These are phyloP conservation scores for Stigmatopora nigra DNA, from an alignment of 2,113 vertebrate species.

Conservation along the genomic window DNA sequence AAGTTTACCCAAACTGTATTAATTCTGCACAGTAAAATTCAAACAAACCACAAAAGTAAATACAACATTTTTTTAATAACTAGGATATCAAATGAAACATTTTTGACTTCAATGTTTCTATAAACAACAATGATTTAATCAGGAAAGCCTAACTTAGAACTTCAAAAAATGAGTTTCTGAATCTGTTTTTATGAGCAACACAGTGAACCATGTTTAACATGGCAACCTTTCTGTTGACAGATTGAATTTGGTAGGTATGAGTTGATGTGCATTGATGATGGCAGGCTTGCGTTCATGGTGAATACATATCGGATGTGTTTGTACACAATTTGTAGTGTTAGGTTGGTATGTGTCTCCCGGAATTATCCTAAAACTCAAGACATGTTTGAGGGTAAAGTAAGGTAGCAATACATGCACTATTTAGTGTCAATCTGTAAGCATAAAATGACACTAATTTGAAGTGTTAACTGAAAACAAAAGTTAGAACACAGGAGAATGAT, in stretches of 20 bases:
- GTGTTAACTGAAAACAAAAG: slow-evolving; percentile 21
- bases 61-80: not conserved
- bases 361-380: slow-evolving; percentile 21
- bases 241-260: not conserved
- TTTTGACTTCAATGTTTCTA: not conserved
- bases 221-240: not conserved
- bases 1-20: not conserved
- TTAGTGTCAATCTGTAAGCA: slow-evolving; percentile 24
- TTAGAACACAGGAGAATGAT: slow-evolving; percentile 21
- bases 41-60: not conserved
- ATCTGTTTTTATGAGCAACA: not conserved
- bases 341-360: not conserved
- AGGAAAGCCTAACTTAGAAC: not conserved
- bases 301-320: too few relatives aligned
- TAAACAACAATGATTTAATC: not conserved
- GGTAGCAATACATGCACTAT: slow-evolving; percentile 22
- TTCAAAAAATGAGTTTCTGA: not conserved
- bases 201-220: not conserved
- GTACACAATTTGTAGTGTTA: not conserved
- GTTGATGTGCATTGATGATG: not conserved
- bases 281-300: too few relatives aligned
- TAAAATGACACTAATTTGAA: slow-evolving; percentile 45
- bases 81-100: slow-evolving; percentile 1
- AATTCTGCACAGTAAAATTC: not conserved
- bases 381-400: slow-evolving; percentile 20